Evolutionary conservation across 2,888 invertebrate genomes (phyloP).

Genomic region (Portevinia maculata): DNA sequence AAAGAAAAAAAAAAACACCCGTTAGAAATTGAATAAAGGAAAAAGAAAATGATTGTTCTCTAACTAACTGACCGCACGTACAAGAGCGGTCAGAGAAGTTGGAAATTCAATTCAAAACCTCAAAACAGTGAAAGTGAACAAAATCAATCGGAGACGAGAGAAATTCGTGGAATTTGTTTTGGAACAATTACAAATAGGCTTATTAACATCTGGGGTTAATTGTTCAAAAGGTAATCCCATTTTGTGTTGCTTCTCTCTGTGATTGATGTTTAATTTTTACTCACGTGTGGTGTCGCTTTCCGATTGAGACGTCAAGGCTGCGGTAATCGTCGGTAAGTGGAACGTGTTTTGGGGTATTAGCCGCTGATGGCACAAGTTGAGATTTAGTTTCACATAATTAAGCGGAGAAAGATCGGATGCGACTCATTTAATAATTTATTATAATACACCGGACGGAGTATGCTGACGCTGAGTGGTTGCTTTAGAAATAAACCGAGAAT

Average conservation of each 20-base stretch:
- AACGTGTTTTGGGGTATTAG: constrained; percentile 23
- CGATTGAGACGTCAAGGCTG: constrained; percentile 62
- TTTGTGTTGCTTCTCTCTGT: constrained; percentile 27
- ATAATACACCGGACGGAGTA: neutral
- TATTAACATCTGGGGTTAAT: constrained; percentile 57
- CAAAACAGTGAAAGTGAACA: constrained; percentile 62
- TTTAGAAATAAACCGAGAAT: neutral
- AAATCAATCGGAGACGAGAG: constrained; percentile 47
- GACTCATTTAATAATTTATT: constrained; percentile 26
- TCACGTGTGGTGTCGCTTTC: constrained; percentile 64
- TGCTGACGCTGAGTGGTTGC: neutral
- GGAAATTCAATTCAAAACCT: constrained; percentile 46
- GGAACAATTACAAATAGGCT: constrained; percentile 23
- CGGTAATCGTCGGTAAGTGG: constrained; percentile 43
- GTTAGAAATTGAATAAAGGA: constrained; percentile 39
- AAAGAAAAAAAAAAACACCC: constrained; percentile 16
- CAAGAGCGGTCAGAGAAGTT: neutral
- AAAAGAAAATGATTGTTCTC: constrained; percentile 41
- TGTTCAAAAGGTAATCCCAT: constrained; percentile 37
- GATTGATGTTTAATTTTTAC: constrained; percentile 12
- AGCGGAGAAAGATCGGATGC: constrained; percentile 33
- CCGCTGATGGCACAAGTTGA: neutral
- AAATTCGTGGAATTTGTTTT: constrained; percentile 42
- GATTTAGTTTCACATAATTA: constrained; percentile 43
- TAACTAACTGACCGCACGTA: constrained; percentile 46